phyloP scores from a whole-genome alignment of 2,113 vertebrate species.

The Dipodomys spectabilis region DNA sequence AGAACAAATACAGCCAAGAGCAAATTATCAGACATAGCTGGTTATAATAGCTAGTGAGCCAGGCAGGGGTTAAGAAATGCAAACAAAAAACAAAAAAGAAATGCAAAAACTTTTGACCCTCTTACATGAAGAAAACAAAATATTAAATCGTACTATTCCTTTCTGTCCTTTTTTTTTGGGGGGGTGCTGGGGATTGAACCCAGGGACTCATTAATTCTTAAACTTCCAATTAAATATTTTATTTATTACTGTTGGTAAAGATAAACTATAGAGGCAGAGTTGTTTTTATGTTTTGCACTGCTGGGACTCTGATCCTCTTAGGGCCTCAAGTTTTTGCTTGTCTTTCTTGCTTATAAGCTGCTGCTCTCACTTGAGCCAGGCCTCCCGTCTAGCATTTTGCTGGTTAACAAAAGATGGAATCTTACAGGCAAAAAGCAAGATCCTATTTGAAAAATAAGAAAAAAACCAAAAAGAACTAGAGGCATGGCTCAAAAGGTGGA shows the following conservation, averaged over 20 bases:
- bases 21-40: background rate
- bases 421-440: too few relatives aligned
- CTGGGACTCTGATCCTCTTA: background rate
- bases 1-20: background rate
- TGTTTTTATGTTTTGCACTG: too few relatives aligned
- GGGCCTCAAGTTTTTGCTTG: too few relatives aligned
- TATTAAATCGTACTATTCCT: background rate
- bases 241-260: constrained; percentile 28
- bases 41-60: background rate
- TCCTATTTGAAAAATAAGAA: too few relatives aligned
- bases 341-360: too few relatives aligned
- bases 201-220: background rate
- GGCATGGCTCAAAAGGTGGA: too few relatives aligned
- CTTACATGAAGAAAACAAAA: background rate
- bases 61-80: background rate
- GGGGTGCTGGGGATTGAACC: background rate
- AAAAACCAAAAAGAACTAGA: too few relatives aligned
- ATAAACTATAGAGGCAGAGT: background rate
- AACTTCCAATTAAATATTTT: constrained; percentile 3
- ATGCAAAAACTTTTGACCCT: background rate
- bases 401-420: too few relatives aligned
- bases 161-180: background rate
- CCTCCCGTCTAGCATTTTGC: too few relatives aligned
- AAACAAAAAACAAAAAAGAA: background rate
- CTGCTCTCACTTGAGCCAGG: too few relatives aligned